These are phyloP conservation scores for Amblyteles armatorius DNA, from an alignment of 2,888 invertebrate species.

Conservation along the genomic window DNA sequence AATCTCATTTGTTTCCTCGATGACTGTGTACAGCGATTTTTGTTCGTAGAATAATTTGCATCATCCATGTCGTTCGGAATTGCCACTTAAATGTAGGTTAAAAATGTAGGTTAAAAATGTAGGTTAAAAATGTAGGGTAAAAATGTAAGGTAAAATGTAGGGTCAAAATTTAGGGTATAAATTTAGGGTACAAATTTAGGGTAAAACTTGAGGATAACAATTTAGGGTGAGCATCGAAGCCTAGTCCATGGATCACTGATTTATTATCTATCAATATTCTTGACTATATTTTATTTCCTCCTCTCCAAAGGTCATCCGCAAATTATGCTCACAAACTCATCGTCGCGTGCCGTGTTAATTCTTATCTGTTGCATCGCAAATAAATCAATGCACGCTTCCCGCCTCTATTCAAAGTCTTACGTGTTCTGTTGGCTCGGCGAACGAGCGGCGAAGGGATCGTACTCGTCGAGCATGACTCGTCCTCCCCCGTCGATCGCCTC, in stretches of 20 bases:
- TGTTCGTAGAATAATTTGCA: background rate
- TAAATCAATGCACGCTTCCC: background rate
- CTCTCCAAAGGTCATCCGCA: background rate
- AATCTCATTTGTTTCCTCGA: background rate
- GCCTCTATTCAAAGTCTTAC: slow-evolving; percentile 84
- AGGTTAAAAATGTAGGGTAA: too few species aligned
- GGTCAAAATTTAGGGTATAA: too few species aligned
- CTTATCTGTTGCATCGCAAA: background rate
- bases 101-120: too few species aligned
- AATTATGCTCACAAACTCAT: background rate
- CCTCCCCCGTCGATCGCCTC: slow-evolving; percentile 32
- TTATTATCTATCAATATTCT: background rate
- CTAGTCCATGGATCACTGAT: background rate
- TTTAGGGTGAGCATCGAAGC: background rate
- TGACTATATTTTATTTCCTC: background rate
- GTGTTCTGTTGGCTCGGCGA: slow-evolving; percentile 88
- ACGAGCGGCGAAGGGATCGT: slow-evolving; percentile 89
- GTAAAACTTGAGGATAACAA: too few species aligned
- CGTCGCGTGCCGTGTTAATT: background rate
- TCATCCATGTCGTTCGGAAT: too few species aligned
- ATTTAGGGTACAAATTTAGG: too few species aligned
- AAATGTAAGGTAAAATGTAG: too few species aligned
- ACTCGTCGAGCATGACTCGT: slow-evolving; percentile 84
- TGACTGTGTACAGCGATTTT: background rate
- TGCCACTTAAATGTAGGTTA: too few species aligned